These are phyloP conservation scores for Hemiprocne comata DNA, from an alignment of 2,113 vertebrate species.

Conservation along the genomic window DNA sequence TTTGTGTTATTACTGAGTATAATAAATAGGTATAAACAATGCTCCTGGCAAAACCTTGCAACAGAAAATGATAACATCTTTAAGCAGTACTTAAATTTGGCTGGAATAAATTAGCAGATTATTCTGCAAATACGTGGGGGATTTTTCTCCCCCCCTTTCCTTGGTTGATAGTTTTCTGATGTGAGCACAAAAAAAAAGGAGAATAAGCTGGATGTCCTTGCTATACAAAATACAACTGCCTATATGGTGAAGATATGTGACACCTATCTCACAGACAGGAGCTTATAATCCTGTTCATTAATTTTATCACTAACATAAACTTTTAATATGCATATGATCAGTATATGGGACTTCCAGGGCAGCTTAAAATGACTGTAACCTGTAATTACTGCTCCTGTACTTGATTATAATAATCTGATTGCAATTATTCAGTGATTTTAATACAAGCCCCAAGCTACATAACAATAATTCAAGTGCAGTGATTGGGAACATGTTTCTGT, in stretches of 20 bases:
- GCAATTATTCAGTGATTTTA: slow-evolving; percentile 99
- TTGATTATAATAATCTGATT: slow-evolving; percentile 99
- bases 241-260: slow-evolving; percentile 56
- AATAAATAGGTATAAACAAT: background rate
- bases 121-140: background rate
- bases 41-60: background rate
- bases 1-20: background rate
- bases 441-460: slow-evolving; percentile 98
- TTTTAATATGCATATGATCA: slow-evolving; percentile 95
- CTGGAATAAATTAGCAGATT: background rate
- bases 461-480: slow-evolving; percentile 99
- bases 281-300: slow-evolving; percentile 96
- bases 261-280: slow-evolving; percentile 80
- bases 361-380: slow-evolving; percentile 96
- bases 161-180: slow-evolving; percentile 13
- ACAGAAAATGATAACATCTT: background rate
- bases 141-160: background rate
- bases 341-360: slow-evolving; percentile 93
- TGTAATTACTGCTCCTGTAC: slow-evolving; percentile 99
- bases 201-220: slow-evolving; percentile 54
- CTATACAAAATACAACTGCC: slow-evolving; percentile 53
- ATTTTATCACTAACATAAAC: slow-evolving; percentile 99
- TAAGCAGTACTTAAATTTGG: background rate
- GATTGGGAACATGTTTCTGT: slow-evolving; percentile 97
- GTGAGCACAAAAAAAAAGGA: background rate